A percentile compares a stretch with the other conserved stretches of the same genome.
These are phyloP conservation scores for Antheraea yamamai DNA, from an alignment of 2,888 invertebrate genomes.

Conservation along the genomic window DNA sequence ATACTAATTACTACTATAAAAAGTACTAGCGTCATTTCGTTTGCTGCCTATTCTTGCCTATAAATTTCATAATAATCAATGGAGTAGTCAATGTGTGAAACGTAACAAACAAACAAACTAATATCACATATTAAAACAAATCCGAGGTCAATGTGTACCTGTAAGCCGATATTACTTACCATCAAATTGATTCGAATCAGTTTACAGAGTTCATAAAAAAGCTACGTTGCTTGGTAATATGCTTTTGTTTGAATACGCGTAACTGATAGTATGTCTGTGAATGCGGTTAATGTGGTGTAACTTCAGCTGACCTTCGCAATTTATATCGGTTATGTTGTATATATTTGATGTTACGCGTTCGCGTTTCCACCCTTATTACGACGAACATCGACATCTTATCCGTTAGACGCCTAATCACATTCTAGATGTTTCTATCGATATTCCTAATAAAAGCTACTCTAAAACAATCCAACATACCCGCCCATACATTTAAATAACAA, in stretches of 20 bases:
- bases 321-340: background rate
- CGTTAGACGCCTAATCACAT: no score
- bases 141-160: no score
- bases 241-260: background rate
- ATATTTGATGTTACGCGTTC: background rate
- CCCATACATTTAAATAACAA: no score
- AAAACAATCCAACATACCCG: no score
- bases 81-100: no score
- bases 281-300: background rate
- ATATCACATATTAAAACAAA: no score
- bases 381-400: background rate
- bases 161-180: background rate
- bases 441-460: no score
- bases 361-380: background rate
- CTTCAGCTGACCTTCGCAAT: background rate
- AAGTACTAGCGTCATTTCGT: no score
- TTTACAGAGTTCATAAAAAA: background rate
- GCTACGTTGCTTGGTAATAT: background rate
- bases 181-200: background rate
- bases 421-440: background rate
- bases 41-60: no score
- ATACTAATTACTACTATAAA: no score
- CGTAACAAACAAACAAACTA: no score
- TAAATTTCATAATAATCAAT: no score
- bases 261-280: background rate